Base-by-base conservation (phyloP, 2,797 vertebrate genomes). In the Monodelphis domestica region DNA sequence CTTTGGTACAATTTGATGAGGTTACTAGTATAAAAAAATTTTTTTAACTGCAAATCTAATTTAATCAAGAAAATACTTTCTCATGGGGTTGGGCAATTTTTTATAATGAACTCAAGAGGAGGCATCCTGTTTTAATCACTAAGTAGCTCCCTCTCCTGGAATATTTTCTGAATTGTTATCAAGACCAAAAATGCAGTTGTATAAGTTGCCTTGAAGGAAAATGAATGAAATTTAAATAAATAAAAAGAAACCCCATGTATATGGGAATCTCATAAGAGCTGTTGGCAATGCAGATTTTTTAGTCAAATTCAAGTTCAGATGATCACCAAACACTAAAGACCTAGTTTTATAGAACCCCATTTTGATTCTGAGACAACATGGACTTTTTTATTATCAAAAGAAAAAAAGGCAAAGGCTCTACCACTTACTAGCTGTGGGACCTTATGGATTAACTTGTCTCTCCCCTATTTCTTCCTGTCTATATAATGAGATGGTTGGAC, bases 81-180 rank as follows among this genome's bases (percentile, higher is more conserved):
- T 45, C 45, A 38, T 24, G 70, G 10, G 38, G 50, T 84, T 45
- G 45, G 70, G 70, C 38, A 50, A 26, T 84, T 78, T 70, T 63
- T n/a, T n/a, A 9, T 14, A n/a, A 70, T 38, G 38, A 70, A 38
- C n/a, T 84, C 38, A 84, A 7, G 45, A 78, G 63, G 63, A 78
- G 38, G 21, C 38, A 84, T 50, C 21, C 26, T 28, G 70, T 45
- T 78, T 70, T 78, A 91, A 91, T 97, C 96, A 12, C 29, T 57
- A 94, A 94, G 96, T 95, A 95, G 96, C 97, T 97, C 96, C 97
- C 97, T 97, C 95, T 97, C 88, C 94, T 97, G 96, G 96, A 93
- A 91, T 84, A 87, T 24, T 50, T 26, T 50, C 70, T 84, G 21
- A 26, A 50, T 50, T 84, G 70, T 50, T 84, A 84, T 26, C 21